These are phyloP conservation scores for Lapara coniferarum DNA, from an alignment of 2,888 invertebrate genomes.

Conservation along the genomic window DNA sequence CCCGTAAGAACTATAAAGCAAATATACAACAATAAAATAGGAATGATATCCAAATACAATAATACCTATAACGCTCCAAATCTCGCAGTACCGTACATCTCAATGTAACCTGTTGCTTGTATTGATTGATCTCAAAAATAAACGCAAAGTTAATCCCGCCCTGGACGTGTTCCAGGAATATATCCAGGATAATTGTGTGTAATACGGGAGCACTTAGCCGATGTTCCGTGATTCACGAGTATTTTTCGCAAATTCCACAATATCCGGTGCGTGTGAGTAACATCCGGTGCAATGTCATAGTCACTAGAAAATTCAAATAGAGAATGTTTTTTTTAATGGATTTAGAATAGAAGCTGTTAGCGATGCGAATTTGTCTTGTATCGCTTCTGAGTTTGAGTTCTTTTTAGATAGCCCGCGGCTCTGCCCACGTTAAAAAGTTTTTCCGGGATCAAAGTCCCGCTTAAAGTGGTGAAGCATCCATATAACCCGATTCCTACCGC, in stretches of 20 bases:
- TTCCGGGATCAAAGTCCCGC: too few species aligned
- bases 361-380: not conserved
- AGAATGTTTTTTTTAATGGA: conserved; percentile 5
- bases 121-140: conserved; percentile 24
- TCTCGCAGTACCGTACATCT: not conserved
- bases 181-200: conserved; percentile 22
- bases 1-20: not conserved
- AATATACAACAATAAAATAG: not conserved
- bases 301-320: not conserved
- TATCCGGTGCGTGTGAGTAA: conserved; percentile 22
- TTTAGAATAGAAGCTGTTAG: conserved; percentile 9
- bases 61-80: not conserved
- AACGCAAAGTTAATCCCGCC: conserved; percentile 16
- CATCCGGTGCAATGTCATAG: conserved; percentile 5
- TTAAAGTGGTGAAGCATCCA: too few species aligned
- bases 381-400: too few species aligned
- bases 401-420: too few species aligned
- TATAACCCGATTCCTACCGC: too few species aligned
- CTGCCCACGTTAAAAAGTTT: too few species aligned
- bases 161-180: conserved; percentile 26
- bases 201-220: conserved; percentile 24
- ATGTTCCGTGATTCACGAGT: conserved; percentile 19
- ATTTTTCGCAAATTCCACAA: conserved; percentile 12
- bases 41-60: not conserved
- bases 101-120: conserved; percentile 15